Evolutionary conservation across 2,888 invertebrate species (phyloP).

Genomic region (Heteropelma amictum): DNA sequence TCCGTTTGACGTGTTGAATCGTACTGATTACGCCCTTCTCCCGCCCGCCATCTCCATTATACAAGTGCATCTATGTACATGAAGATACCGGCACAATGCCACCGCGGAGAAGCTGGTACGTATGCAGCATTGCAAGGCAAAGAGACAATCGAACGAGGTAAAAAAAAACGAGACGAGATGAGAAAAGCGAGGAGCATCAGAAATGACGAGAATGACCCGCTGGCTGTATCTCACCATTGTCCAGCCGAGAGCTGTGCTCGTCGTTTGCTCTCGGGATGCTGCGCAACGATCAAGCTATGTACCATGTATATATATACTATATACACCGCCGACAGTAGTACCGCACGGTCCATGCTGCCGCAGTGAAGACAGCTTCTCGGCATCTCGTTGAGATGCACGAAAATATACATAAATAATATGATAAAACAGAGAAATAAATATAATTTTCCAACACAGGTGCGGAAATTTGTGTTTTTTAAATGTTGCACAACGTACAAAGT

Average conservation of each 20-base stretch:
- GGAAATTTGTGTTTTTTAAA: too few relatives aligned
- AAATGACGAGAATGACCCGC: slow-evolving; percentile 57
- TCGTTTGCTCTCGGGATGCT: slow-evolving; percentile 12
- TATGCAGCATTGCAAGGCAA: neutral
- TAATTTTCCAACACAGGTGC: too few relatives aligned
- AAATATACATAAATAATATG: neutral
- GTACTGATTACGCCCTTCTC: neutral
- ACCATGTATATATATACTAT: neutral
- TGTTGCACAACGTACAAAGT: too few relatives aligned
- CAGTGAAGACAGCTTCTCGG: too few relatives aligned
- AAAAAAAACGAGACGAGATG: slow-evolving; percentile 31
- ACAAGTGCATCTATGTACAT: slow-evolving; percentile 1
- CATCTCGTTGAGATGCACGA: slow-evolving; percentile 8
- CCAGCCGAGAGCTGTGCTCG: slow-evolving; percentile 33
- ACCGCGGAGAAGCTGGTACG: neutral
- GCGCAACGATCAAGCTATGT: neutral
- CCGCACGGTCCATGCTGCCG: too few relatives aligned
- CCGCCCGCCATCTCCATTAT: neutral
- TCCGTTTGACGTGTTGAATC: neutral
- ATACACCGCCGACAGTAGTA: too few relatives aligned
- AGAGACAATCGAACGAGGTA: slow-evolving; percentile 14
- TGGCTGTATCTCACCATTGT: slow-evolving; percentile 60
- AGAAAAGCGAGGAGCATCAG: slow-evolving; percentile 17
- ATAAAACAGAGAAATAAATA: too few relatives aligned
- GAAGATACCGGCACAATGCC: neutral